Percentiles rank a stretch among this genome's conserved stretches.
These are phyloP conservation scores for Heliconius ethilla DNA, from an alignment of 2,888 invertebrate species.

Conservation along the genomic window DNA sequence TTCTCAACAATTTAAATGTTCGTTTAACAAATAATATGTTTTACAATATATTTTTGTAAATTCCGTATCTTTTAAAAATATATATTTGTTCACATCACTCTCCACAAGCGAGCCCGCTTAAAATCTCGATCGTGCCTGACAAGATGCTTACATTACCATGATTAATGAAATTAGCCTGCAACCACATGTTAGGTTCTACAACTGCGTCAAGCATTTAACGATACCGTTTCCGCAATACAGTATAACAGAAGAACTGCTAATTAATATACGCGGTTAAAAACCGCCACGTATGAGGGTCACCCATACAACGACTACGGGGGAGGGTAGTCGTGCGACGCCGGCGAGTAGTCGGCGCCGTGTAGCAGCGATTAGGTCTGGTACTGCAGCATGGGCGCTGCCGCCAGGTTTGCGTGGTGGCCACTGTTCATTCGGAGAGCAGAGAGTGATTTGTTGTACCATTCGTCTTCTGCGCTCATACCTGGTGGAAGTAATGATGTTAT, in stretches of 20 bases:
- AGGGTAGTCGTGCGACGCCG: slow-evolving; percentile 78
- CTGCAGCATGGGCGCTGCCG: slow-evolving; percentile 97
- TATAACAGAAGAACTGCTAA: neutral
- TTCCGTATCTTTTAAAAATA: slow-evolving; percentile 13
- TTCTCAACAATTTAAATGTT: neutral
- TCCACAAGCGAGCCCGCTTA: neutral
- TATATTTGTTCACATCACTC: neutral
- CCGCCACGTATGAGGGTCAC: slow-evolving; percentile 13
- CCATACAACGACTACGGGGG: slow-evolving; percentile 47
- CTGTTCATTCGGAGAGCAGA: slow-evolving; percentile 98
- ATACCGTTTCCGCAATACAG: slow-evolving; percentile 3
- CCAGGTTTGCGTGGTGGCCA: slow-evolving; percentile 96
- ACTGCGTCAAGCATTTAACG: slow-evolving; percentile 6
- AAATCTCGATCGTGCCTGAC: neutral
- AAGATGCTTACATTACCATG: neutral
- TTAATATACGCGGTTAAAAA: slow-evolving; percentile 11
- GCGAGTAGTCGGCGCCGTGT: slow-evolving; percentile 79
- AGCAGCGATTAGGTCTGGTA: slow-evolving; percentile 96
- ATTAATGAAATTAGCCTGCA: slow-evolving; percentile 1
- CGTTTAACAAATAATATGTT: neutral
- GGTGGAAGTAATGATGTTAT: slow-evolving; percentile 46
- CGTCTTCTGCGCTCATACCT: slow-evolving; percentile 97
- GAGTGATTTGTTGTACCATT: slow-evolving; percentile 99
- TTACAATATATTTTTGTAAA: slow-evolving; percentile 4
- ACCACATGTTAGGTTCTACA: slow-evolving; percentile 4